Evolutionary conservation across 2,113 vertebrate species (phyloP).

Genomic region (Ondatra zibethicus): DNA sequence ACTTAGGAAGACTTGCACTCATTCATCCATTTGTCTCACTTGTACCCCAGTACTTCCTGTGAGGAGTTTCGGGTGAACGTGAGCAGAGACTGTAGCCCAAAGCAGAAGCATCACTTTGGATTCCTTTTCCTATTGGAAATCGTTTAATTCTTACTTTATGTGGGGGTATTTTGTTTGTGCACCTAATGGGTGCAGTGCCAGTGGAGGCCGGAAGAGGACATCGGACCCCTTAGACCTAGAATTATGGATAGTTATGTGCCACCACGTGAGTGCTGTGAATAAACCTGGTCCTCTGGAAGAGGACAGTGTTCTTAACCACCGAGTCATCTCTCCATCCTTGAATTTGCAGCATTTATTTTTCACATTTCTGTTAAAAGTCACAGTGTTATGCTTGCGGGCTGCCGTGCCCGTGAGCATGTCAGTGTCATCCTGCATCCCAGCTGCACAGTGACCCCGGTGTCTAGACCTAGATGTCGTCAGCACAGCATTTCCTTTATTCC

Average conservation of each 20-base stretch:
- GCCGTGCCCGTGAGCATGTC: background rate
- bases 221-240: background rate
- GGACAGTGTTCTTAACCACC: background rate
- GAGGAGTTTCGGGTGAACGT: background rate
- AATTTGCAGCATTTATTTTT: background rate
- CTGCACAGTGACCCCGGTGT: background rate
- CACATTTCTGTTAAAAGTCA: background rate
- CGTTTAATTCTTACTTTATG: background rate
- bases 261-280: background rate
- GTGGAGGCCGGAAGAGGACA: background rate
- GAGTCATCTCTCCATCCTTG: background rate
- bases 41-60: background rate
- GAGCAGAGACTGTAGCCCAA: background rate
- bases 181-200: background rate
- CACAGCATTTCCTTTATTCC: background rate
- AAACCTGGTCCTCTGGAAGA: background rate
- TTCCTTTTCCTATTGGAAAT: background rate
- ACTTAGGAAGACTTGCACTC: background rate
- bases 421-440: background rate
- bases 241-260: background rate
- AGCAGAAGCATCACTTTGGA: background rate
- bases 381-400: background rate
- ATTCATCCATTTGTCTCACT: background rate
- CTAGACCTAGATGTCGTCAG: background rate
- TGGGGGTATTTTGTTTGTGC: background rate